phyloP scores from a whole-genome alignment of 2,888 invertebrate species.

The Mesopsocus fuscifrons region DNA sequence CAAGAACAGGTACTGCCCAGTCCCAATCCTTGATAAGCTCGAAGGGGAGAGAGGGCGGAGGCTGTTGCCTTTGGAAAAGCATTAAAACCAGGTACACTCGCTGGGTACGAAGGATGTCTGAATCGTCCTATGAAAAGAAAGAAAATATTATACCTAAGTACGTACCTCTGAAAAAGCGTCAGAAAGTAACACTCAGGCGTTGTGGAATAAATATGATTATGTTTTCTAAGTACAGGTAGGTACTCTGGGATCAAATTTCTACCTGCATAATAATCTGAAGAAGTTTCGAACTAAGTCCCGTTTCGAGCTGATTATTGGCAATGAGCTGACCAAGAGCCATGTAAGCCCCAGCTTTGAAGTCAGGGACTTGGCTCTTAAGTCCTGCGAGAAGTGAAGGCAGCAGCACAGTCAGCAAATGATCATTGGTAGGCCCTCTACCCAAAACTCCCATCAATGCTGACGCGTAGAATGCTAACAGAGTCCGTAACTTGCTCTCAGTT shows the following conservation, averaged over 20 bases:
- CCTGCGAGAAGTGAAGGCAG: conserved; percentile 53
- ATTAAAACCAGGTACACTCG: conserved; percentile 44
- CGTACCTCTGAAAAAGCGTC: too few species aligned
- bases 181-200: too few species aligned
- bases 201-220: too few species aligned
- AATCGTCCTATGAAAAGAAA: conserved; percentile 23
- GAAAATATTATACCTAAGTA: conserved; percentile 7
- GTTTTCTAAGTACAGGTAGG: too few species aligned
- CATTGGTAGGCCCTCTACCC: conserved; percentile 29
- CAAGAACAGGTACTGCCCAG: not conserved
- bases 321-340: conserved; percentile 52
- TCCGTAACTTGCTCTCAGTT: conserved; percentile 22
- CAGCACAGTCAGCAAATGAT: conserved; percentile 45
- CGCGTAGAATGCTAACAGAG: conserved; percentile 64
- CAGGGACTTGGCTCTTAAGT: conserved; percentile 41
- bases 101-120: conserved; percentile 37
- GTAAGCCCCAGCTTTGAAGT: conserved; percentile 54
- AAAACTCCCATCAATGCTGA: conserved; percentile 52
- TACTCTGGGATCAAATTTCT: too few species aligned
- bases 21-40: conserved; percentile 18
- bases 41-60: conserved; percentile 16
- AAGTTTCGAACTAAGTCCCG: too few species aligned
- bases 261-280: too few species aligned
- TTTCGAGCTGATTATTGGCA: conserved; percentile 41
- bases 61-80: conserved; percentile 44